phyloP scores from a whole-genome alignment of 2,113 vertebrate genomes.

The Mus pahari region DNA sequence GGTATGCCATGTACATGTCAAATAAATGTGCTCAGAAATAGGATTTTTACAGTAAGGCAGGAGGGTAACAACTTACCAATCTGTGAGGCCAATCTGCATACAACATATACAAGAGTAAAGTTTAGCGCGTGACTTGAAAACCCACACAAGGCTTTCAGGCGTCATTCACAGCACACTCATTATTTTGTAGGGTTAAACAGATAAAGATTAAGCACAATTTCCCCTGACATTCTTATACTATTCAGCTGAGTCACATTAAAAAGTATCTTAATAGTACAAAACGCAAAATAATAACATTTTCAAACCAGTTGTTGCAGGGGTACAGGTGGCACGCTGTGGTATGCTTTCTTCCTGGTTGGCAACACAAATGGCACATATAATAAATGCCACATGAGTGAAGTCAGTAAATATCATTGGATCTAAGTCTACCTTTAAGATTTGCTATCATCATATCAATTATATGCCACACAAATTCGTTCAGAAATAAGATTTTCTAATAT shows the following conservation, averaged over 20 bases:
- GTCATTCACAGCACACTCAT: neutral
- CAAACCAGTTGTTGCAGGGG: neutral
- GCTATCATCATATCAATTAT: neutral
- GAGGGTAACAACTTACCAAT: neutral
- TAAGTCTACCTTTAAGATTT: too few species aligned
- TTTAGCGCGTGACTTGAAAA: neutral
- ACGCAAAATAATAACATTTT: neutral
- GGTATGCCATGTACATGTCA: neutral
- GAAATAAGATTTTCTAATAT: neutral
- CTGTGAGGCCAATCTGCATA: neutral
- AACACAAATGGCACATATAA: neutral
- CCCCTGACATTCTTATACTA: neutral
- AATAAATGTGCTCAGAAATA: conserved; percentile 27
- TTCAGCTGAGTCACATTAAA: conserved; percentile 38
- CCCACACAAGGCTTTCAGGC: neutral
- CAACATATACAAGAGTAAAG: neutral
- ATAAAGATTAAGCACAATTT: conserved; percentile 12
- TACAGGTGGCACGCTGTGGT: neutral
- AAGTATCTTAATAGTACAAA: neutral
- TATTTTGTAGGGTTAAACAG: neutral
- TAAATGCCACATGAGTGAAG: neutral
- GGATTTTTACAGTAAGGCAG: conserved; percentile 30
- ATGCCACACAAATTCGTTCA: neutral
- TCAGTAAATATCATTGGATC: neutral
- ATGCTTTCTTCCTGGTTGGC: neutral